phyloP scores from a whole-genome alignment of 2,113 vertebrate genomes.

The Oreochromis spilurus region DNA sequence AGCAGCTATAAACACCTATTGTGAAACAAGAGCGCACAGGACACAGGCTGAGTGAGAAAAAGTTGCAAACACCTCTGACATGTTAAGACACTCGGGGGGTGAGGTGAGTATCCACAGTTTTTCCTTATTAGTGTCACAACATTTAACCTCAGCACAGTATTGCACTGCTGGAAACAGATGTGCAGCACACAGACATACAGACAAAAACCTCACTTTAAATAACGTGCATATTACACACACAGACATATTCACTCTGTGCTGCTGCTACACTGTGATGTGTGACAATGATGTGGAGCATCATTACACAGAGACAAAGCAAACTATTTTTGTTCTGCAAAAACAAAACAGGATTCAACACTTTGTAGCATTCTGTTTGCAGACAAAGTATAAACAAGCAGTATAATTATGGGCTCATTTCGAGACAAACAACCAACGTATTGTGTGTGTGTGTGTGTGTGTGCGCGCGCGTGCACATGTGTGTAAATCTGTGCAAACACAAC shows the following conservation, averaged over 20 bases:
- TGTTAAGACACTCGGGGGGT: neutral
- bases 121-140: constrained; percentile 28
- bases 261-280: neutral
- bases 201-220: neutral
- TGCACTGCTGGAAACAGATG: neutral
- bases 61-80: constrained; percentile 37
- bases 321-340: constrained; percentile 62
- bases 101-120: constrained; percentile 3
- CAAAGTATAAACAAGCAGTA: constrained; percentile 61
- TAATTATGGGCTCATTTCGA: constrained; percentile 58
- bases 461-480: neutral
- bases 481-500: neutral
- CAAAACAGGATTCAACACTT: constrained; percentile 61
- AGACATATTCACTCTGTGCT: neutral
- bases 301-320: constrained; percentile 61
- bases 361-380: constrained; percentile 51
- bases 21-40: neutral
- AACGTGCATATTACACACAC: neutral
- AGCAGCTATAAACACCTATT: neutral
- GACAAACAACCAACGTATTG: constrained; percentile 43
- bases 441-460: neutral
- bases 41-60: constrained; percentile 15
- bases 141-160: neutral
- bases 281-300: constrained; percentile 50
- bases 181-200: neutral